Conservation (phyloP, 35 echinoderm and acorn worm genomes). For the Amphiura filiformis region DNA sequence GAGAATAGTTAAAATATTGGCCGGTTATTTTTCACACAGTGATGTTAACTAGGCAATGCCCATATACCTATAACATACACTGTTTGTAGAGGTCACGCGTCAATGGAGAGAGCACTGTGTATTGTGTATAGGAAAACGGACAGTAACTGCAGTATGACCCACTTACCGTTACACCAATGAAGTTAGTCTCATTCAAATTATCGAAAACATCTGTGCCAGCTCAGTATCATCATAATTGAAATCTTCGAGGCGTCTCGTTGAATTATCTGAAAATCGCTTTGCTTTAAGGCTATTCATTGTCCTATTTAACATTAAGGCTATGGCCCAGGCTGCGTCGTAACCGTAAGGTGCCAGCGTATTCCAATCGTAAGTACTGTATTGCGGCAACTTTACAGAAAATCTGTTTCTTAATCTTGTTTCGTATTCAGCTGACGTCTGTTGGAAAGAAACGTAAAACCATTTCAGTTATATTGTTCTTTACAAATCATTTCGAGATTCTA, state of each 20-base stretch:
- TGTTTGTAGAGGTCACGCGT: too few species aligned
- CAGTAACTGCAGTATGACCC: too few species aligned
- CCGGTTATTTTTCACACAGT: too few species aligned
- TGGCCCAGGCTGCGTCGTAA: conserved; percentile 79
- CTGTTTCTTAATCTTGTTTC: neutral
- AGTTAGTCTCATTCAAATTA: conserved; percentile 26
- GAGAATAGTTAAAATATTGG: too few species aligned
- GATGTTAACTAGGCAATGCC: too few species aligned
- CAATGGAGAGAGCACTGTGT: too few species aligned
- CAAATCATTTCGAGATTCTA: too few species aligned
- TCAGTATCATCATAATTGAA: conserved; percentile 76
- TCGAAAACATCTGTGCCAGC: conserved; percentile 58
- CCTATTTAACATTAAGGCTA: conserved; percentile 60
- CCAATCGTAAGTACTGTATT: conserved; percentile 23
- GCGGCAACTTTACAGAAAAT: neutral
- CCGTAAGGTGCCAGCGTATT: conserved; percentile 60
- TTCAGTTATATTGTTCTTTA: too few species aligned
- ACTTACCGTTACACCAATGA: conserved; percentile 65
- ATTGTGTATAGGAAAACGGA: too few species aligned
- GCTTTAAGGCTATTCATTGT: conserved; percentile 23
- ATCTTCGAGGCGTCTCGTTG: conserved; percentile 40
- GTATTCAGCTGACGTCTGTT: conserved; percentile 9
- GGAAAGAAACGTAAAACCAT: neutral
- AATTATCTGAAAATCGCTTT: conserved; percentile 39
- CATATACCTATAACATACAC: too few species aligned